Evolutionary conservation across 2,888 invertebrate species (phyloP), one percentile per base, ranked within the genome.

Genomic region (Nomada flava): DNA sequence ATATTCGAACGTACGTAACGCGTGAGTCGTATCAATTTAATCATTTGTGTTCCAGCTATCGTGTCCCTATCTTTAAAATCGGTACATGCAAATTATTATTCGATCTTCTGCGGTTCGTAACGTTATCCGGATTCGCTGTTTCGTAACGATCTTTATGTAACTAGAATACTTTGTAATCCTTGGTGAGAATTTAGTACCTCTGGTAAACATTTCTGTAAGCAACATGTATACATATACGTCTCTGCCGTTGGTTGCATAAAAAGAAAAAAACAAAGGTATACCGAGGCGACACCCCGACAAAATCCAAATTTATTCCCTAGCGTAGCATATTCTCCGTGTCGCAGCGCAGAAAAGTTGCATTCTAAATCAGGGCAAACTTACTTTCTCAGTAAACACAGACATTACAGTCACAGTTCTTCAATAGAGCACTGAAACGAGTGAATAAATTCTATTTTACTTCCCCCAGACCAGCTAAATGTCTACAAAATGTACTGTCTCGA

Each of bases 91-190:
- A 82, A 82, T 79, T 75, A 82, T 36, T 36, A 82, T 75, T 70
- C 82, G 68, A 82, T 80, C 75, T 80, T 62, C 81, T 74, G 80
- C 47, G 70, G 82, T 82, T 82, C 82, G 80, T 71, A 85, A 85
- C 74, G 75, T 85, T 87, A 83, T 83, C 76, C 79, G 84, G 86
- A 88, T 88, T 86, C 82, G 81, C 26, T 75, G 86, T 88, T 87
- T 87, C 87, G 84, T 86, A 87, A 87, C 76, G 79, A 84, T 82
- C 84, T 86, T 87, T 87, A 87, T 85, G 79, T 86, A 87, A 87
- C 82, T 76, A 76, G 36, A 36, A 36, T 36, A 36, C 78, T 75
- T 80, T 78, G 64, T 86, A 79, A 74, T 70, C 72, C 69, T 55
- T 62, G 52, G 64, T 50, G 69, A 76, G 29, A 82, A 72, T 44